Conservation (phyloP, 2,113 vertebrate genomes). For the Percina caprodes region DNA sequence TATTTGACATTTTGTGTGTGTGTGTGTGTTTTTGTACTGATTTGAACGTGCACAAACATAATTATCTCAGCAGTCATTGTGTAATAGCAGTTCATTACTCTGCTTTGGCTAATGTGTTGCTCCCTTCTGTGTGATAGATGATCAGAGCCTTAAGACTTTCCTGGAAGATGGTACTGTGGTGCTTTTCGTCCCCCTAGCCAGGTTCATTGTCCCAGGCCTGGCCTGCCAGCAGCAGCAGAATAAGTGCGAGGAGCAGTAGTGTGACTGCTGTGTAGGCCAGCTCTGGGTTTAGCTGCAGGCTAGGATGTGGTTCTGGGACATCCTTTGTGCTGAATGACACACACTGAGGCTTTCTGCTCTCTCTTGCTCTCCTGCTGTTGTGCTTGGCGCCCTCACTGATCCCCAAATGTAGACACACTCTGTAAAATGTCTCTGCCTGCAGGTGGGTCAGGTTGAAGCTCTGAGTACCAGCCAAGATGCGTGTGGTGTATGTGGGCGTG, state of each 20-base stretch:
- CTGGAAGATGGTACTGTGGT: slow-evolving; percentile 51
- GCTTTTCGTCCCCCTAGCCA: slow-evolving; percentile 54
- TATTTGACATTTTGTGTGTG: slow-evolving; percentile 36
- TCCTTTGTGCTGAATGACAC: slow-evolving; percentile 72
- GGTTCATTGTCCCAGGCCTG: slow-evolving; percentile 64
- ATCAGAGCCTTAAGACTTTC: slow-evolving; percentile 62
- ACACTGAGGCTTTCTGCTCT: slow-evolving; percentile 75
- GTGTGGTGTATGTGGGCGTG: slow-evolving; percentile 77
- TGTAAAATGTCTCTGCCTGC: slow-evolving; percentile 89
- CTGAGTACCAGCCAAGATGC: slow-evolving; percentile 89
- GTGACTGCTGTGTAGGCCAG: slow-evolving; percentile 78
- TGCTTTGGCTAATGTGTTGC: slow-evolving; percentile 42
- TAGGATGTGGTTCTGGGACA: slow-evolving; percentile 35
- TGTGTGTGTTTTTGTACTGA: slow-evolving; percentile 4
- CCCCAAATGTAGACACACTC: slow-evolving; percentile 90
- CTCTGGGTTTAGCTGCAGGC: slow-evolving; percentile 62
- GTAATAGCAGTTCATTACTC: slow-evolving; percentile 51
- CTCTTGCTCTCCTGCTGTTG: slow-evolving; percentile 87
- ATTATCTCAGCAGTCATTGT: slow-evolving; percentile 63
- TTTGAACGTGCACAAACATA: slow-evolving; percentile 29
- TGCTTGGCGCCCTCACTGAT: slow-evolving; percentile 77
- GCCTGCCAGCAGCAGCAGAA: slow-evolving; percentile 84
- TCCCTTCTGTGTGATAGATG: slow-evolving; percentile 45
- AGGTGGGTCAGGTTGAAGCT: slow-evolving; percentile 94
- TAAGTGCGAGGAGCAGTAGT: slow-evolving; percentile 81